These are phyloP conservation scores for Agriotes lineatus DNA, from an alignment of 2,888 invertebrate species.

Conservation along the genomic window DNA sequence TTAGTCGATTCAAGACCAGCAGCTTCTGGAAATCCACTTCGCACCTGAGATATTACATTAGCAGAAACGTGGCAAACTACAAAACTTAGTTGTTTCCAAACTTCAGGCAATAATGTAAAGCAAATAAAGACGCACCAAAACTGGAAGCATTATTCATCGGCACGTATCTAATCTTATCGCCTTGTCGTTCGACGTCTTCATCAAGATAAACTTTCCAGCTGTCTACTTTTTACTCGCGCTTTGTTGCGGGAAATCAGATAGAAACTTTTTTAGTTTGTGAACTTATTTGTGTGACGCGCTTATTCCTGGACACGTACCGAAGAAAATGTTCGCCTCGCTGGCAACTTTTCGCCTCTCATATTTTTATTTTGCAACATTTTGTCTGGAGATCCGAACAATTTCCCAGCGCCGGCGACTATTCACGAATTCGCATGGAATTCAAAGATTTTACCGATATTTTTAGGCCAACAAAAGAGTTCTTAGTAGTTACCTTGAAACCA, in stretches of 20 bases:
- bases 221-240: conserved; percentile 25
- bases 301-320: conserved; percentile 21
- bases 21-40: background rate
- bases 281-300: conserved; percentile 35
- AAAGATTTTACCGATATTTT: conserved; percentile 19
- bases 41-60: background rate
- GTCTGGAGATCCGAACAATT: too few species aligned
- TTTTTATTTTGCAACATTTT: too few species aligned
- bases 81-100: conserved; percentile 14
- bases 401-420: background rate
- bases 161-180: conserved; percentile 44
- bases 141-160: conserved; percentile 38
- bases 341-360: too few species aligned
- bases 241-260: conserved; percentile 34
- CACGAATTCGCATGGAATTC: background rate
- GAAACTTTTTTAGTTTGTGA: conserved; percentile 38
- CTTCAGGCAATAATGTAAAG: conserved; percentile 12
- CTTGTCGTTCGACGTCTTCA: conserved; percentile 28
- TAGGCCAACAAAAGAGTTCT: conserved; percentile 33
- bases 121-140: conserved; percentile 24
- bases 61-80: background rate
- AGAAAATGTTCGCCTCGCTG: too few species aligned
- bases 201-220: conserved; percentile 44
- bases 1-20: too few species aligned
- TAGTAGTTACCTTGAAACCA: conserved; percentile 21